Evolutionary conservation across 2,113 vertebrate species (phyloP).

Genomic region (Lophotis ruficrista): DNA sequence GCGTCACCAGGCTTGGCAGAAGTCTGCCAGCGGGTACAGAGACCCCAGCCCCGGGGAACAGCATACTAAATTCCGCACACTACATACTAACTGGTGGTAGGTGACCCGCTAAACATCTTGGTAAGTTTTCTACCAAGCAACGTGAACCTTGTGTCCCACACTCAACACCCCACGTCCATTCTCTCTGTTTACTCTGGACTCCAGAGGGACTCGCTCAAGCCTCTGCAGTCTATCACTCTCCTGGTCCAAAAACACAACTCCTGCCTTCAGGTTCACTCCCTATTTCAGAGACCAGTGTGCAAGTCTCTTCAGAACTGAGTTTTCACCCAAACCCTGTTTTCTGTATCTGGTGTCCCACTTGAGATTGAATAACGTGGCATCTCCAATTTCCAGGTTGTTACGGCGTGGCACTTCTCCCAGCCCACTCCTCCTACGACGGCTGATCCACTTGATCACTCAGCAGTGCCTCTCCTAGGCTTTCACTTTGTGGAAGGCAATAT

Average conservation of each 20-base stretch:
- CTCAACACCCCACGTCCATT: not conserved
- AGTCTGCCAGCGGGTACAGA: not conserved
- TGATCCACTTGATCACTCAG: not conserved
- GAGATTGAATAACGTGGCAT: not conserved
- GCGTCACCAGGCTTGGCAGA: not conserved
- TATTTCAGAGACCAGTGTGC: not conserved
- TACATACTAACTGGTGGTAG: not conserved
- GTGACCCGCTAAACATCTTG: not conserved
- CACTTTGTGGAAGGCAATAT: not conserved
- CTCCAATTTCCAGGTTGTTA: not conserved
- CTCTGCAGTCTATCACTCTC: not conserved
- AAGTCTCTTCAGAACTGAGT: not conserved
- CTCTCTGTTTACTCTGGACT: not conserved
- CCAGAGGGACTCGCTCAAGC: not conserved
- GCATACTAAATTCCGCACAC: not conserved
- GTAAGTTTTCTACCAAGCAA: not conserved
- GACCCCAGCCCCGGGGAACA: not conserved
- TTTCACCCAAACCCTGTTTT: not conserved
- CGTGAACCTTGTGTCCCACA: not conserved
- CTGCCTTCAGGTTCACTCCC: not conserved
- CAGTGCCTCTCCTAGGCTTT: not conserved
- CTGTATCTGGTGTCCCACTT: not conserved
- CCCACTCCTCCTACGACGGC: not conserved
- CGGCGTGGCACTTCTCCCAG: rapidly evolving
- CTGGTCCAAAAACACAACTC: not conserved